Percentiles rank a stretch among this genome's conserved stretches.
These are phyloP conservation scores for Trachelus tabidus DNA, from an alignment of 2,888 invertebrate species.

Conservation along the genomic window DNA sequence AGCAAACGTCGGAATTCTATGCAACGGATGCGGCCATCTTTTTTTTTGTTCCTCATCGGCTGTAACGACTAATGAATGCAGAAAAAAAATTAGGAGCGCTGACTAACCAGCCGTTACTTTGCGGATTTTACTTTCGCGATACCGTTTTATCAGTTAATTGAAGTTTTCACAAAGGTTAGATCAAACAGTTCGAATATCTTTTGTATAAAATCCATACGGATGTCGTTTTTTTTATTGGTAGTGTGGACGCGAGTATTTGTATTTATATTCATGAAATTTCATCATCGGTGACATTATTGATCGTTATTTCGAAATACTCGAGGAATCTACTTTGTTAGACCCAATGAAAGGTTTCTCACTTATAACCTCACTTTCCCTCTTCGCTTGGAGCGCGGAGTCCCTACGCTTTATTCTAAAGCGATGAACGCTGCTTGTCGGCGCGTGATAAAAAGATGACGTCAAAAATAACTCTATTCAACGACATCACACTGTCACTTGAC, in stretches of 20 bases:
- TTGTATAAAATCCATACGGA: not conserved
- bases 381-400: not conserved
- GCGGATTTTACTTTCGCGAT: not conserved
- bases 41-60: not conserved
- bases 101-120: slow-evolving; percentile 1
- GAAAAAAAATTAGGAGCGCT: not conserved
- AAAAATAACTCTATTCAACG: not conserved
- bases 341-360: not conserved
- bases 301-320: not conserved
- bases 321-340: not conserved
- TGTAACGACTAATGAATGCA: not conserved
- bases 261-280: not conserved
- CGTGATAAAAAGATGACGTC: not conserved
- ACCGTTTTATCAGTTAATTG: not conserved
- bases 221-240: not conserved
- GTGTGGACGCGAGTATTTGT: not conserved
- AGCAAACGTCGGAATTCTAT: not conserved
- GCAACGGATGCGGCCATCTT: not conserved
- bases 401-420: not conserved
- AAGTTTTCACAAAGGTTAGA: not conserved
- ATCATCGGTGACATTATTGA: not conserved
- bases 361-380: not conserved
- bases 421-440: not conserved
- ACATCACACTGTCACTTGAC: not conserved
- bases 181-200: not conserved